Base-by-base conservation (phyloP, 2,797 vertebrate genomes). In the Sphenopsis melanotis region DNA sequence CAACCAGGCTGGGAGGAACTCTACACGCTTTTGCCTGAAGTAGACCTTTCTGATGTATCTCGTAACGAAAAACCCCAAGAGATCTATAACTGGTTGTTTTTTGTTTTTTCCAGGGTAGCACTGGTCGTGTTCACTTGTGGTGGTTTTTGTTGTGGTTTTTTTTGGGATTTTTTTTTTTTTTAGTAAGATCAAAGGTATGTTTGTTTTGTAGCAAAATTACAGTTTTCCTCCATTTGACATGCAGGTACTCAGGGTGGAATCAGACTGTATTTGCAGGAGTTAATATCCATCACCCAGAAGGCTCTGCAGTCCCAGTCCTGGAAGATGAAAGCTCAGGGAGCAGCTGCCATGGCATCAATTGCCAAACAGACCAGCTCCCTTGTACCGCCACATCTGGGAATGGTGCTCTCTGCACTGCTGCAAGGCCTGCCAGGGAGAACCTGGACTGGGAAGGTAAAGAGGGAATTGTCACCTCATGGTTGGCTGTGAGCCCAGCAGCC, bases 281-380 rank as follows among this genome's bases (percentile, higher is more conserved):
- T 99, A 97, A 99, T 99, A 86, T 94, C 97, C 71, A 98, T 99
- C 87, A 99, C 99, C 7, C 99, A 99, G 97, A 99, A 98, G 96
- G 99, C 99, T 42, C 97, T 99, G 95, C 99, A 99, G 96, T 99
- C 99, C 64, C 99, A 98, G 92, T 99, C 99, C 65, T 99, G 99
- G 99, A 99, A 99, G 97, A 99, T 99, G 99, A 99, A 99, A 97
- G 98, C 99, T 36, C 99, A 99, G 95, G 99, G 99, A 83, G 99
- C 99, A 29, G 97, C 98, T 95, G 98, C 99, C 94, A 99, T 99
- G 99, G 98, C 99, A 81, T 99, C 99, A 6, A 98, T 99, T 94
- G 99, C 99, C 80, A 99, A 99, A 96, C 99, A 99, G 91, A 99
- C 99, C 0, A 98, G 99, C 78, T 99, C 99, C 5, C 96, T 99